These are phyloP conservation scores for Dromiciops gliroides DNA, from an alignment of 2,113 vertebrate species.

Conservation along the genomic window DNA sequence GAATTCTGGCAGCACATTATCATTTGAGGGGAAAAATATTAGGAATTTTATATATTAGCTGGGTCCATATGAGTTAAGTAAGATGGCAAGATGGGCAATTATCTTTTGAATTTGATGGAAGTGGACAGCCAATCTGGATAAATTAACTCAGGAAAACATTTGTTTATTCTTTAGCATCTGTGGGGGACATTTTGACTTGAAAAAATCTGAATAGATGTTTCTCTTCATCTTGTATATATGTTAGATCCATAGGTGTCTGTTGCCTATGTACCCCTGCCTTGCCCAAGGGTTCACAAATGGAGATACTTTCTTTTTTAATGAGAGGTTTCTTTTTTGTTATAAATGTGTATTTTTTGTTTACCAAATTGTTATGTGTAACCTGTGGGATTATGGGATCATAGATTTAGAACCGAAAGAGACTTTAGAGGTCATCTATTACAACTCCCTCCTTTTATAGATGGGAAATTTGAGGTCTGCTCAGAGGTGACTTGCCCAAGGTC, in stretches of 20 bases:
- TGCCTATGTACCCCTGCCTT: background rate
- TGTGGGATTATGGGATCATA: background rate
- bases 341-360: too few species aligned
- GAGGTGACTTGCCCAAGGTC: background rate
- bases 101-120: slow-evolving; percentile 44
- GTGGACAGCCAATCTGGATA: background rate
- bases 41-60: background rate
- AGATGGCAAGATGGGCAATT: background rate
- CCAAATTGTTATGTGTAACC: background rate
- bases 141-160: slow-evolving; percentile 6
- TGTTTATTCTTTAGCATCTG: background rate
- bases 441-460: background rate
- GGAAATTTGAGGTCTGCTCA: background rate
- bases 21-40: background rate
- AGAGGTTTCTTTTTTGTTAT: too few species aligned
- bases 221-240: background rate
- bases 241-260: background rate
- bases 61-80: slow-evolving; percentile 9
- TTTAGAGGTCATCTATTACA: background rate
- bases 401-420: background rate
- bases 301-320: background rate
- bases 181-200: background rate
- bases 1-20: slow-evolving; percentile 12
- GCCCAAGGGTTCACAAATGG: background rate
- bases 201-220: background rate